Conservation (phyloP, 2,113 vertebrate species). For the Danio rerio region GRCz12tu NC_133180.1:20564501-20565000, state of each 20-base stretch:
- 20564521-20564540: not conserved
- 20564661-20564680: not conserved
- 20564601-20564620: not conserved
- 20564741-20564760: constrained; percentile 50
- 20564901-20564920: not conserved
- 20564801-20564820: constrained; percentile 38
- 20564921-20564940: not conserved
- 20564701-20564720: constrained; percentile 67
- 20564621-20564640: not conserved
- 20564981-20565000: not conserved
- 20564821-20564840: constrained; percentile 35
- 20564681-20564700: not conserved
- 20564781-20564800: constrained; percentile 39
- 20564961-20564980: not conserved
- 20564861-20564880: not conserved
- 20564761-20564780: constrained; percentile 66
- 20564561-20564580: not conserved
- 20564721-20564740: constrained; percentile 73
- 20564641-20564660: not conserved
- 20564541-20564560: constrained; percentile 16
- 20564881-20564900: not conserved
- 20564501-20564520: not conserved
- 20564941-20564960: not conserved
- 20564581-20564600: not conserved
- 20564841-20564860: not conserved